Base-by-base conservation (phyloP, 2,888 invertebrate genomes). In the Amiota mariae region DNA sequence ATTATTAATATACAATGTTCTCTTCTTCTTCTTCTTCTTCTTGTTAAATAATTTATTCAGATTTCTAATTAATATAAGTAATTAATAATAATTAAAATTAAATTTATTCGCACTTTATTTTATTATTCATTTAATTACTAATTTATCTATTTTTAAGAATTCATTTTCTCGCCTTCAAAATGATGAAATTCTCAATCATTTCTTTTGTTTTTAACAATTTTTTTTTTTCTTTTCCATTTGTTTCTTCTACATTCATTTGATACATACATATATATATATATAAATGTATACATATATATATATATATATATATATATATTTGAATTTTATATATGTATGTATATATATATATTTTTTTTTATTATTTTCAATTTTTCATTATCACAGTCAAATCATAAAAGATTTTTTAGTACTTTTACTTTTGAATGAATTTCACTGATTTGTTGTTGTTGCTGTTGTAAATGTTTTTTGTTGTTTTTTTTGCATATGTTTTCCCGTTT, bases 331-430 rank as follows among this genome's bases (percentile, higher is more conserved):
- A 72, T 64, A 57, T 70, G n/a, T 64, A 68, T 74, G 59, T 72
- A 72, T 18, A 66, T 70, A 54, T n/a, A n/a, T n/a, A n/a, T n/a
- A 47, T 24, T 10, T 49, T 63, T 74, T 78, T 76, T 74, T 77
- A 15, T 77, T 81, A 80, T 83, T 87, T 84, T 85, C 85, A 83
- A 83, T 84, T 87, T 81, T 87, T 87, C 36, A 85, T 88, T 89
- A 89, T 89, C 89, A 89, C 89, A 89, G 89, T 89, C 89, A 89
- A 89, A 89, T 89, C 89, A 89, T 89, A 88, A 88, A 87, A 87
- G 89, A 88, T 88, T 89, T 54, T 61, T 81, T 87, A 82, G 85
- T 84, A 84, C 84, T 86, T 87, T 87, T 86, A 82, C 81, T 86
- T 84, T 86, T 87, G 85, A 83, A 83, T 85, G 82, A 85, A 85